A percentile compares a stretch with the other conserved stretches of the same genome.
These are phyloP conservation scores for Leptonema lineaticorne DNA, from an alignment of 1,140 invertebrate genomes.

Conservation along the genomic window DNA sequence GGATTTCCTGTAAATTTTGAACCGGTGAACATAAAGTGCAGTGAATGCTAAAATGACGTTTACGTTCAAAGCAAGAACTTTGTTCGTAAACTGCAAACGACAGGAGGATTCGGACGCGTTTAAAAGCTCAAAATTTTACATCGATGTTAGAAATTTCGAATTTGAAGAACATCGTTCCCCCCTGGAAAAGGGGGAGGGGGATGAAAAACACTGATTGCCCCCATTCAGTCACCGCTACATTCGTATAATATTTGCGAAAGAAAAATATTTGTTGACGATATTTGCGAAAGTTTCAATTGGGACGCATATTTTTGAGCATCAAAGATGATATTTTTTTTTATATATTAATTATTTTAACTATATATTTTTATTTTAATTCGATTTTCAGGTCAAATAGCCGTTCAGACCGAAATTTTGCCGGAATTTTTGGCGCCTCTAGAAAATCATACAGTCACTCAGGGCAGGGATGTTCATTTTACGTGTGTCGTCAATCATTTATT, in stretches of 20 bases:
- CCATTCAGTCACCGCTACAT: too few relatives aligned
- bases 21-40: background rate
- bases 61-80: background rate
- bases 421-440: constrained; percentile 82
- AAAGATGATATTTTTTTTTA: too few relatives aligned
- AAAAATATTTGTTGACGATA: constrained; percentile 10
- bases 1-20: background rate
- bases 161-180: background rate
- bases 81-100: constrained; percentile 9
- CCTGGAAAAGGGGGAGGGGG: too few relatives aligned
- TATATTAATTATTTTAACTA: too few relatives aligned
- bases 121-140: constrained; percentile 5
- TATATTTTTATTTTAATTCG: background rate
- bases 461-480: constrained; percentile 82
- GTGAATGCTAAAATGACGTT: background rate
- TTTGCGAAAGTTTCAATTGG: too few relatives aligned
- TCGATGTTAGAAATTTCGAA: background rate
- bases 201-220: background rate
- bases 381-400: constrained; percentile 35
- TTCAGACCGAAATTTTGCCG: constrained; percentile 53
- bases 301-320: too few relatives aligned
- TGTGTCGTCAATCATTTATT: constrained; percentile 87
- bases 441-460: constrained; percentile 84
- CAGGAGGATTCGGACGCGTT: background rate
- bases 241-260: background rate